Evolutionary conservation across 2,113 vertebrate species (phyloP).

Genomic region (Anas platyrhynchos): DNA sequence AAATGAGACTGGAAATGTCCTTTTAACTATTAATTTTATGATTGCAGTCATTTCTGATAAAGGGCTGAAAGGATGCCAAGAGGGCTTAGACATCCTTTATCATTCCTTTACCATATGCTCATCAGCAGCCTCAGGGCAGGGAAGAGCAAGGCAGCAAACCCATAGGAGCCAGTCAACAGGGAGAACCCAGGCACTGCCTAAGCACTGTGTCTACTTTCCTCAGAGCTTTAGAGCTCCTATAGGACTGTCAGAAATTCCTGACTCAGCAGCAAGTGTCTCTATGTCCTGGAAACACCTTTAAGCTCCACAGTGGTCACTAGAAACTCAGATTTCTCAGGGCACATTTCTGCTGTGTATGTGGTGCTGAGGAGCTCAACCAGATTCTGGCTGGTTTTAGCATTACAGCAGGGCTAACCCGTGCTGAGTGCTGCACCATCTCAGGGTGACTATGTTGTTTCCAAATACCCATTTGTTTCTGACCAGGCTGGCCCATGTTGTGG

Average conservation of each 20-base stretch:
- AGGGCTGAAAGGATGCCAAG: not conserved
- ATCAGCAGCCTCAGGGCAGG: not conserved
- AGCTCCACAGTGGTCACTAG: accelerated
- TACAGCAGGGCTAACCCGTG: not conserved
- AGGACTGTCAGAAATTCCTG: accelerated
- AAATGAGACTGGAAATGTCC: not conserved
- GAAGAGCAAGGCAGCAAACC: not conserved
- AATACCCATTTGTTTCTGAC: not conserved
- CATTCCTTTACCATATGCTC: not conserved
- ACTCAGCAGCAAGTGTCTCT: accelerated
- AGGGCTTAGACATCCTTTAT: not conserved
- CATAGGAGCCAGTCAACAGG: not conserved
- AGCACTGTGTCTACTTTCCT: not conserved
- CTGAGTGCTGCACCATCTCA: not conserved
- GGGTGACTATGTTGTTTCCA: not conserved
- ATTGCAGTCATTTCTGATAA: not conserved
- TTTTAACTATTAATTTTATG: not conserved
- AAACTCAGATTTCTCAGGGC: not conserved
- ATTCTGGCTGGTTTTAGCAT: not conserved
- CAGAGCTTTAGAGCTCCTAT: not conserved
- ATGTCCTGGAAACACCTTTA: not conserved
- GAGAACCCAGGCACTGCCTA: accelerated
- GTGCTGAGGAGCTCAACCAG: not conserved
- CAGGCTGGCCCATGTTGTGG: accelerated
- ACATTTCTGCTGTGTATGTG: accelerated